Evolutionary conservation across 1,140 invertebrate genomes (phyloP), one percentile per base, ranked within the genome.

Genomic region (Habropoda laboriosa): DNA sequence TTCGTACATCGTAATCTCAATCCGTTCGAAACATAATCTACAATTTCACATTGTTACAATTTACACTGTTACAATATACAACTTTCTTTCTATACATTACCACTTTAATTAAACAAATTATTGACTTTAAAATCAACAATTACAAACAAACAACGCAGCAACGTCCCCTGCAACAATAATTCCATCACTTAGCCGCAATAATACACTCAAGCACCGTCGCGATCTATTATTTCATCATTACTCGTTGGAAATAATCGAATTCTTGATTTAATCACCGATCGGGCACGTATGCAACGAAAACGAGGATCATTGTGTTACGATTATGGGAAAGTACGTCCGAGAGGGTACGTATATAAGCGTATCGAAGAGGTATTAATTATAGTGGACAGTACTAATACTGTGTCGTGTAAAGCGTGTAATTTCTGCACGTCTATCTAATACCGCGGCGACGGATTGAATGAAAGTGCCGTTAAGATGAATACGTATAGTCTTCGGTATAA

Each of bases 381-480:
- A 53, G 60, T 47, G 80, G 79, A 63, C 67, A 81, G 72, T 86
- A 79, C 83, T 79, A 86, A 86, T 85, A 86, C 79, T 78, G 70
- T 85, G 80, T 85, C 83, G 75, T 77, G 70, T 82, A 80, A 55
- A 72, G 58, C 82, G 70, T 85, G 75, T 85, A 86, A 86, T 86
- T 86, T 85, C 84, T 81, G 58, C 58, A 71, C 79, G 70, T 85
- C 42, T 64, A 73, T 85, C 79, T 86, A 86, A 81, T 86, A 79
- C 70, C 42, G 68, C 67, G 60, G 58, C 81, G 75, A 80, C 68
- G 81, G 68, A 83, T 86, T 80, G 80, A 86, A 86, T 83, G 85
- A 86, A 86, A 86, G 85, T 86, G 81, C 84, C 84, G 84, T 86
- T 86, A 86, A 86, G 78, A 86, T 74, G 84, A 58, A 86, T 81